Percentiles rank a stretch among this genome's conserved stretches.
These are phyloP conservation scores for Crypturellus undulatus DNA, from an alignment of 2,113 vertebrate genomes.

Conservation along the genomic window DNA sequence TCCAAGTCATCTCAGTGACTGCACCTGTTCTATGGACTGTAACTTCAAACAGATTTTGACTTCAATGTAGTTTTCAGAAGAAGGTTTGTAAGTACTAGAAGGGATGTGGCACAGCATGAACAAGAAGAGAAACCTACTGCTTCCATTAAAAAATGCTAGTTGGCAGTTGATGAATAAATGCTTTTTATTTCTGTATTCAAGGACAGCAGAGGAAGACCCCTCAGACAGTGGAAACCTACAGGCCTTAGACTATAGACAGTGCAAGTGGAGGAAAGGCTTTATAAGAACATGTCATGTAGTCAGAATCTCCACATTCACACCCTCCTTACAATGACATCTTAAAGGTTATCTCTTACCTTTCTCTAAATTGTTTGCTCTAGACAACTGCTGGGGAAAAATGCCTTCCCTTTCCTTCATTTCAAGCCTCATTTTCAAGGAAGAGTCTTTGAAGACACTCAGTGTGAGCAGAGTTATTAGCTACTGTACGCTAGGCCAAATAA, in stretches of 20 bases:
- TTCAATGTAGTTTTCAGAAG: constrained; percentile 1
- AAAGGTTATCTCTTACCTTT: not conserved
- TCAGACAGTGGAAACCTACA: not conserved
- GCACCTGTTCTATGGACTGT: not conserved
- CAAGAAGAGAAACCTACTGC: constrained; percentile 19
- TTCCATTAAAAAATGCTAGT: not conserved
- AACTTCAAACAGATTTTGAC: constrained; percentile 41
- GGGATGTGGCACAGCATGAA: constrained; percentile 23
- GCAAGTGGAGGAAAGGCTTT: not conserved
- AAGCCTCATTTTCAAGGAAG: not conserved
- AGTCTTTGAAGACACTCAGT: not conserved
- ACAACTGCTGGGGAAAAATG: not conserved
- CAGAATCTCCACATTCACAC: not conserved
- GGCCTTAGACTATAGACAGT: not conserved
- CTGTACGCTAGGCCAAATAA: not conserved
- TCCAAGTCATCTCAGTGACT: not conserved
- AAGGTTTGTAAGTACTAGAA: constrained; percentile 13
- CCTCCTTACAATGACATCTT: not conserved
- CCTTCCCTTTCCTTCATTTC: not conserved
- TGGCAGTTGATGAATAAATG: constrained; percentile 14
- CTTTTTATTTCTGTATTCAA: not conserved
- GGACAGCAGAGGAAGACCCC: not conserved
- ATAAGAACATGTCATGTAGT: not conserved
- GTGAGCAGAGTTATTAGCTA: not conserved
- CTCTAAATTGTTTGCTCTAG: not conserved